Evolutionary conservation across 2,888 invertebrate species (phyloP).

Genomic region (Drosophila kanekoi): DNA sequence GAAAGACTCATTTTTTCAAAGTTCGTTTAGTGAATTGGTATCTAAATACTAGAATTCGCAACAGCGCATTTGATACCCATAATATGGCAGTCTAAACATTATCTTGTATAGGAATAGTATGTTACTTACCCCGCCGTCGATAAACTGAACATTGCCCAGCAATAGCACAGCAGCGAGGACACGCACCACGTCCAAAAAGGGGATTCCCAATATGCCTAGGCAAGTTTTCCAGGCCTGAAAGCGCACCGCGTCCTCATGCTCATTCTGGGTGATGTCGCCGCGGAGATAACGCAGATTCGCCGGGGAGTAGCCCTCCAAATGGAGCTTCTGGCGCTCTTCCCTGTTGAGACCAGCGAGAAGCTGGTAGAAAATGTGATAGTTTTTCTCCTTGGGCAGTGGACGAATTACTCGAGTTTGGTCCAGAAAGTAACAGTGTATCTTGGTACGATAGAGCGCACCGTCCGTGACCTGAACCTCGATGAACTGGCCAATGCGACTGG

Average conservation of each 20-base stretch:
- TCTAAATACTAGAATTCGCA: too few relatives aligned
- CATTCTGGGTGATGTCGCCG: conserved; percentile 90
- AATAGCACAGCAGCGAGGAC: conserved; percentile 95
- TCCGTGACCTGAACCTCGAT: conserved; percentile 98
- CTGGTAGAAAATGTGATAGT: conserved; percentile 99
- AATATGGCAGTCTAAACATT: neutral
- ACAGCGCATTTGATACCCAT: too few relatives aligned
- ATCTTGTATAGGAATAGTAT: neutral
- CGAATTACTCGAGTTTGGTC: conserved; percentile 96
- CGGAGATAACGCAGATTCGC: conserved; percentile 93
- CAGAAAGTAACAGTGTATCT: conserved; percentile 97
- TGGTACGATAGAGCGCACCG: conserved; percentile 96
- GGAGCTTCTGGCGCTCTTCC: conserved; percentile 94
- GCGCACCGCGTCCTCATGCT: conserved; percentile 90
- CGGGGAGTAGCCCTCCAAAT: conserved; percentile 93
- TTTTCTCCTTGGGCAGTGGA: conserved; percentile 94
- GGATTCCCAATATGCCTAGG: conserved; percentile 95
- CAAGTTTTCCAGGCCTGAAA: conserved; percentile 97
- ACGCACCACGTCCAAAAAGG: conserved; percentile 96
- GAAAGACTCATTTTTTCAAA: too few relatives aligned
- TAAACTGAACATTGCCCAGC: conserved; percentile 96
- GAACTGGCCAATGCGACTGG: conserved; percentile 97
- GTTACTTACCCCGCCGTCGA: conserved; percentile 88
- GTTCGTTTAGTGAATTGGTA: too few relatives aligned
- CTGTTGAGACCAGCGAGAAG: conserved; percentile 94